Evolutionary conservation across 2,113 vertebrate genomes (phyloP).

Genomic region (Pycnonotus jocosus): DNA sequence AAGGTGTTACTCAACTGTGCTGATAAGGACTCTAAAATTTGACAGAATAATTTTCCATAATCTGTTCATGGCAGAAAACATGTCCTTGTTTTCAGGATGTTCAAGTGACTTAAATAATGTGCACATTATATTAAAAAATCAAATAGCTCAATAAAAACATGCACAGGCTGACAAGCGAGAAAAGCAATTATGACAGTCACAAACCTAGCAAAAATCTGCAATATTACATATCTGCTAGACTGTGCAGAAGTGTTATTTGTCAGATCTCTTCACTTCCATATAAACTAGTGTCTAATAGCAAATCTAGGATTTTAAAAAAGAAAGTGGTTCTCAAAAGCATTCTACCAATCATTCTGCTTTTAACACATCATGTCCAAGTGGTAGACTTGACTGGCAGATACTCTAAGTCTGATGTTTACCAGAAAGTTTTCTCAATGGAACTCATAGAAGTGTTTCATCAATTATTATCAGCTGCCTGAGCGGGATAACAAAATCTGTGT

Average conservation of each 20-base stretch:
- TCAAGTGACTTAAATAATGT: neutral
- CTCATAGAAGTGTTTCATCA: neutral
- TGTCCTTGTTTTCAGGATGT: neutral
- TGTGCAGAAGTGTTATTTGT: neutral
- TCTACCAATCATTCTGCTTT: neutral
- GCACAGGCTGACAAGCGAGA: neutral
- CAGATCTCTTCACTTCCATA: neutral
- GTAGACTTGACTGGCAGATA: neutral
- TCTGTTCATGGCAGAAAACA: neutral
- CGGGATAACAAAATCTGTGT: neutral
- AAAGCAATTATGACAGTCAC: neutral
- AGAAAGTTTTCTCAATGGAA: neutral
- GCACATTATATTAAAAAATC: neutral
- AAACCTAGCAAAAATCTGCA: neutral
- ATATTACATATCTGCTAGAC: neutral
- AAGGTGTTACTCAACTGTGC: neutral
- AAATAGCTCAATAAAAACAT: neutral
- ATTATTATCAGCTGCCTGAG: neutral
- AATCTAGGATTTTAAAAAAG: neutral
- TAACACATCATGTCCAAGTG: neutral
- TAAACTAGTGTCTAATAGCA: neutral
- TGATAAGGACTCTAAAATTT: neutral
- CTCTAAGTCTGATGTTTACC: neutral
- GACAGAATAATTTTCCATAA: neutral
- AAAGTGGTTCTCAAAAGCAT: neutral